These are phyloP conservation scores for Alviniconcha marisindica DNA, from an alignment of 1,140 invertebrate species.

Conservation along the genomic window DNA sequence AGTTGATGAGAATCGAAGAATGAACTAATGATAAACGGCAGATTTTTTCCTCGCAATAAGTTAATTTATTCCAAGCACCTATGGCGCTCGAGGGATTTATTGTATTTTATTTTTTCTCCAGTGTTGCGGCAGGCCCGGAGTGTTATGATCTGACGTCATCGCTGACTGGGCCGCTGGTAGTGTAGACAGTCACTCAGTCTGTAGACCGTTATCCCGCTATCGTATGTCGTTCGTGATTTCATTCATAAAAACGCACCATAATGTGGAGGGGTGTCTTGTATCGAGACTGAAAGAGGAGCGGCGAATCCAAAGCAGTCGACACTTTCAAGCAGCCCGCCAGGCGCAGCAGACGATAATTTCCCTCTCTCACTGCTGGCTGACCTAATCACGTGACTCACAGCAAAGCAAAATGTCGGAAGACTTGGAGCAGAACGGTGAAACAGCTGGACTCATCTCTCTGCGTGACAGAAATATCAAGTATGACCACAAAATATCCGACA, in stretches of 20 bases:
- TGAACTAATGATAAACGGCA: too few relatives aligned
- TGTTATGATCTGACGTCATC: too few relatives aligned
- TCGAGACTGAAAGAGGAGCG: neutral
- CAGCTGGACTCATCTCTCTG: conserved; percentile 59
- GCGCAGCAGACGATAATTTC: conserved; percentile 1
- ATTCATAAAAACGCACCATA: too few relatives aligned
- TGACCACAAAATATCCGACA: conserved; percentile 57
- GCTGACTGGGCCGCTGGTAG: neutral
- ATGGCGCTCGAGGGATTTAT: too few relatives aligned
- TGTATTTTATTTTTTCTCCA: too few relatives aligned
- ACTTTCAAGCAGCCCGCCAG: conserved; percentile 35
- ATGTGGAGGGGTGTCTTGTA: neutral
- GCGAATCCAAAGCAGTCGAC: neutral
- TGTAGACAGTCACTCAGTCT: too few relatives aligned
- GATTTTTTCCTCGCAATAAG: too few relatives aligned
- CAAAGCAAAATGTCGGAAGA: conserved; percentile 69
- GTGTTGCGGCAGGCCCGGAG: too few relatives aligned
- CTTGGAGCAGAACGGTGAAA: conserved; percentile 56
- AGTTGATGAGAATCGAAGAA: too few relatives aligned
- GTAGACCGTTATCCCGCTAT: neutral
- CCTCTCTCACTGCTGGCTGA: conserved; percentile 38
- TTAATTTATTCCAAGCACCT: too few relatives aligned
- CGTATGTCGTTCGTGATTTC: neutral
- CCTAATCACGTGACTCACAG: conserved; percentile 59
- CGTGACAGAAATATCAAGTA: conserved; percentile 58